Base-by-base conservation (phyloP, 2,113 vertebrate species). In the Neoarius graeffei region DNA sequence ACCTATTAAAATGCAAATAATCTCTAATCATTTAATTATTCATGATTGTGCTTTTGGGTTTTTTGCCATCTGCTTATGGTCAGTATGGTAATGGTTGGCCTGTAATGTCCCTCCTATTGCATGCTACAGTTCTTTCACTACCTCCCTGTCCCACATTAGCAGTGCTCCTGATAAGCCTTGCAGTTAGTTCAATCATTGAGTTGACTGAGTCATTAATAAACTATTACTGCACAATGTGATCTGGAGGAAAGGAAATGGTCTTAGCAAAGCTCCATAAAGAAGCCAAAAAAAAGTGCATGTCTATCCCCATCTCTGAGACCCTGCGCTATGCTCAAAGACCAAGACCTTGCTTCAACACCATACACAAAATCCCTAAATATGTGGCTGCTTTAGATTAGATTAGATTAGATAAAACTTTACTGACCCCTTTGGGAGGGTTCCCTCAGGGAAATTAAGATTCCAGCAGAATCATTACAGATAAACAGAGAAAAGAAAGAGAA, bases 361-460 rank as follows among this genome's bases (percentile, higher is more conserved):
- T 7, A 27, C 50, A 79, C 13, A 80, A 50, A 42, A 42, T 42
- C 35, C 35, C 3, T 42, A 50, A 25, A 52, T 52, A 14, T 52
- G 86, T 67, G 74, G 67, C 66, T 84, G 87, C 83, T 91, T 84
- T 90, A 87, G 90, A 93, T 90, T 91, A 42, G 90, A 93, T 90
- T 91, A 42, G 35, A 42, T 42, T 42, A 42, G 3, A 42, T 42
- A 42, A 42, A 42, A 42, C 35, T 42, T 42, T 42, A 42, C 3
- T 42, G 35, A 42, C 3, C 35, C 35, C 35, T 42, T 35, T 35
- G 35, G 35, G 35, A 1, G 1, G 35, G 35, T 35, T 35, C 35
- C 35, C 35, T 35, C 35, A 35, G 35, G 17, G 25, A n/a, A n/a
- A 80, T 42, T 74, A 27, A 83, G 71, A 84, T 23, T 59, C 10